These are phyloP conservation scores for Hypomesus transpacificus DNA, from an alignment of 2,113 vertebrate species.

Conservation along the genomic window DNA sequence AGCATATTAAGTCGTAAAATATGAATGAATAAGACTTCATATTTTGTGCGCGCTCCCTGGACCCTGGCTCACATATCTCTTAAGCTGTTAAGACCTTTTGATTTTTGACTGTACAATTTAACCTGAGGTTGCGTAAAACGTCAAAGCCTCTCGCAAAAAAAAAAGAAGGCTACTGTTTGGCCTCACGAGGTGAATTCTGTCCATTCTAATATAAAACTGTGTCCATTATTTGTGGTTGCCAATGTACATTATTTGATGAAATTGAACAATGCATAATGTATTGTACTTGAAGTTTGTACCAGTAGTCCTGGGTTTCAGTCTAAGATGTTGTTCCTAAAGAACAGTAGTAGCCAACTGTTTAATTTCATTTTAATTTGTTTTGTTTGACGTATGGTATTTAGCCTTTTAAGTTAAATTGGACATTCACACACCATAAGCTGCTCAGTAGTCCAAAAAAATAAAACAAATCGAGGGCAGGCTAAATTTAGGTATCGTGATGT, in stretches of 20 bases:
- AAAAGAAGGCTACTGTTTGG: not conserved
- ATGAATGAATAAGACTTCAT: not conserved
- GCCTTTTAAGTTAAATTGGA: constrained; percentile 1
- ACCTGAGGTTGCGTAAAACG: not conserved
- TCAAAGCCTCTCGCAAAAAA: too few species aligned
- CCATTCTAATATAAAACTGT: not conserved
- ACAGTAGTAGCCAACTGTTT: not conserved
- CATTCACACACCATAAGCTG: not conserved
- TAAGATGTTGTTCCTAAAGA: constrained; percentile 4
- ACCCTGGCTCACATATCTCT: not conserved
- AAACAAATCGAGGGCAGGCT: not conserved
- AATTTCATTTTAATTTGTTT: not conserved
- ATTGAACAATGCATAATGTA: constrained; percentile 8
- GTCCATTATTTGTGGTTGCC: not conserved
- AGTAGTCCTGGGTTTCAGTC: not conserved
- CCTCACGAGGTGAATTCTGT: not conserved
- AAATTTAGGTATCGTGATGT: not conserved
- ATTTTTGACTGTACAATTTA: not conserved
- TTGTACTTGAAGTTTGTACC: constrained; percentile 9
- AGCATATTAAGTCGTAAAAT: not conserved
- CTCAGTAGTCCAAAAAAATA: constrained; percentile 10
- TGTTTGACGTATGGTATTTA: not conserved
- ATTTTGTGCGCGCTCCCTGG: not conserved
- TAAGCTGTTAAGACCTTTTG: not conserved
- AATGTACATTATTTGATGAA: not conserved